Conservation (phyloP, 1,140 invertebrate species). For the Cotesia chilonis region DNA sequence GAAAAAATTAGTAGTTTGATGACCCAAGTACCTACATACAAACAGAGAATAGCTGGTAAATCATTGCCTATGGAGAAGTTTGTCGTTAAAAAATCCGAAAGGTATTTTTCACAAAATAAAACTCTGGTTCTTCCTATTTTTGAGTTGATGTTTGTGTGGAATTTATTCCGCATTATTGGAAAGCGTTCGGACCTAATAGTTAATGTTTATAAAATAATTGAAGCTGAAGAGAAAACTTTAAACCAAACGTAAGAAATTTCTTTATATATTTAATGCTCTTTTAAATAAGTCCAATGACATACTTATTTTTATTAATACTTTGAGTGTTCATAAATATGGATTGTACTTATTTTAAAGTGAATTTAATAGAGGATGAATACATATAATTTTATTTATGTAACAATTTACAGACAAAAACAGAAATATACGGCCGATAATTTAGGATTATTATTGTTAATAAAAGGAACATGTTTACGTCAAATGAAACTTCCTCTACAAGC, state of each 20-base stretch:
- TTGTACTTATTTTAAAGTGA: too few relatives aligned
- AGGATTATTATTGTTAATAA: conserved; percentile 79
- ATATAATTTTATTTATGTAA: conserved; percentile 14
- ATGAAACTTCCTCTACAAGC: conserved; percentile 78
- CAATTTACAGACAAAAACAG: conserved; percentile 34
- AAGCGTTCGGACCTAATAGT: conserved; percentile 75
- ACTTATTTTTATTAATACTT: too few relatives aligned
- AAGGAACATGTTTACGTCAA: conserved; percentile 84
- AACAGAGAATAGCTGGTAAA: conserved; percentile 93
- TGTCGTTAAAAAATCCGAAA: conserved; percentile 82
- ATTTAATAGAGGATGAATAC: too few relatives aligned
- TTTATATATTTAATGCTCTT: conserved; percentile 2
- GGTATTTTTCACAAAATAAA: conserved; percentile 80
- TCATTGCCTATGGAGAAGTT: conserved; percentile 98
- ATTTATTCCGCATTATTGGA: conserved; percentile 86
- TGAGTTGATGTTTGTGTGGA: conserved; percentile 94
- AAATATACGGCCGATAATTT: conserved; percentile 77
- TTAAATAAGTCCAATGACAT: neutral
- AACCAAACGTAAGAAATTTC: conserved; percentile 50
- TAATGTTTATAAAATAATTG: conserved; percentile 77
- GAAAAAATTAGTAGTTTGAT: conserved; percentile 70
- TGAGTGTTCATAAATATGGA: too few relatives aligned
- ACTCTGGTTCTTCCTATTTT: conserved; percentile 81
- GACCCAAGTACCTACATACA: conserved; percentile 79
- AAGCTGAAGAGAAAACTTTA: conserved; percentile 68